Percentiles rank a stretch among this genome's conserved stretches.
Evolutionary conservation across 2,113 vertebrate genomes (phyloP).

Genomic region (Semicossyphus pulcher): DNA sequence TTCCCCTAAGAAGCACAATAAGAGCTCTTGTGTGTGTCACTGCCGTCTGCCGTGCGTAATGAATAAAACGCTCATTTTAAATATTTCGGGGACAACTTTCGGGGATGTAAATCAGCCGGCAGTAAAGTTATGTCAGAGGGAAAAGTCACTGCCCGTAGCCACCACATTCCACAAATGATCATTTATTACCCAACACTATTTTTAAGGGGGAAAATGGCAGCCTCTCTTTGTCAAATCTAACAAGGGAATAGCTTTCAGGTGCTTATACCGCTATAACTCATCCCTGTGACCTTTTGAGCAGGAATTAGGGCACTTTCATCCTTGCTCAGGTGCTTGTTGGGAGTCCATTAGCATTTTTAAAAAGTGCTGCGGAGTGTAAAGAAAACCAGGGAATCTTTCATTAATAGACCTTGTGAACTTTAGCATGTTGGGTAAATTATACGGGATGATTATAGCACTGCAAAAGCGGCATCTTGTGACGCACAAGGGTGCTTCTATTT

Average conservation of each 20-base stretch:
- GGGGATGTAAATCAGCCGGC: conserved; percentile 79
- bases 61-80: conserved; percentile 77
- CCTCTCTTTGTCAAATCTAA: conserved; percentile 87
- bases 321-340: conserved; percentile 80
- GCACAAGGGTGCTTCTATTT: conserved; percentile 16
- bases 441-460: conserved; percentile 17
- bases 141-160: conserved; percentile 82
- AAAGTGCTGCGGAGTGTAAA: conserved; percentile 74
- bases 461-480: background rate
- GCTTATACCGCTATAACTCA: conserved; percentile 85
- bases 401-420: conserved; percentile 78
- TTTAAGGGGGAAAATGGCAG: conserved; percentile 86
- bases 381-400: conserved; percentile 71
- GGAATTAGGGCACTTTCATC: conserved; percentile 87
- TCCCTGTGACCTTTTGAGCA: conserved; percentile 85
- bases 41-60: conserved; percentile 70
- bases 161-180: conserved; percentile 83
- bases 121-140: conserved; percentile 79
- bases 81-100: conserved; percentile 79
- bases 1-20: conserved; percentile 71
- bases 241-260: conserved; percentile 88
- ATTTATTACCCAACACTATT: conserved; percentile 88
- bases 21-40: conserved; percentile 68
- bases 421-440: conserved; percentile 65
- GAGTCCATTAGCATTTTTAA: conserved; percentile 85